These are phyloP conservation scores for Deilephila elpenor DNA, from an alignment of 2,888 invertebrate genomes.

Conservation along the genomic window DNA sequence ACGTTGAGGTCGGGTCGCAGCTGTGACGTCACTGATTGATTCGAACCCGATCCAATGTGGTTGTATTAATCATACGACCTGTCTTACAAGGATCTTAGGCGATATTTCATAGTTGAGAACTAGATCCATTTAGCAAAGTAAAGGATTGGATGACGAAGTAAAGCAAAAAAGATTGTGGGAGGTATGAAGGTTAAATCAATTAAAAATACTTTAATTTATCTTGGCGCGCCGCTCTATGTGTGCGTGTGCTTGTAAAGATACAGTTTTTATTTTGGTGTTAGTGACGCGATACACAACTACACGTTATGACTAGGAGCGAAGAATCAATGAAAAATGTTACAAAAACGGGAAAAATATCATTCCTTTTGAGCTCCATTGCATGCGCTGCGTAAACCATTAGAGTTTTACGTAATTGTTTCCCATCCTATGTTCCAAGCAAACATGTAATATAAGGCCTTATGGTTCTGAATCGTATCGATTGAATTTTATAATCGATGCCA, in stretches of 20 bases:
- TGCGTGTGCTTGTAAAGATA: no score
- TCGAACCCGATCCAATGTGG: conserved; percentile 48
- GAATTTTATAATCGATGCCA: conserved; percentile 31
- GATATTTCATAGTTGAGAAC: not conserved
- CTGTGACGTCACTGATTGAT: conserved; percentile 67
- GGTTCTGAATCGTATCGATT: not conserved
- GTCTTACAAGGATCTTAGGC: conserved; percentile 40
- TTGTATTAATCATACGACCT: conserved; percentile 62
- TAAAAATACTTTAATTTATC: no score
- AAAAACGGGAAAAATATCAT: no score
- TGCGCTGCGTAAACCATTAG: no score
- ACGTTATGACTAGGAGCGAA: no score
- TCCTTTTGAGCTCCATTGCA: no score
- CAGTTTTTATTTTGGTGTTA: no score
- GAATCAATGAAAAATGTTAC: no score
- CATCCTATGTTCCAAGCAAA: not conserved
- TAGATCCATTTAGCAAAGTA: not conserved
- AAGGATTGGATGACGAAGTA: not conserved
- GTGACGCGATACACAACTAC: no score
- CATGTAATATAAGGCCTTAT: not conserved
- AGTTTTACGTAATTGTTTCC: no score
- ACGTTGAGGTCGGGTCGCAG: conserved; percentile 53
- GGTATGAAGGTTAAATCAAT: no score
- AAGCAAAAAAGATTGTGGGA: not conserved
- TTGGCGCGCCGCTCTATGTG: no score